Conservation (phyloP, 2,113 vertebrate species). For the Xenopus borealis region DNA sequence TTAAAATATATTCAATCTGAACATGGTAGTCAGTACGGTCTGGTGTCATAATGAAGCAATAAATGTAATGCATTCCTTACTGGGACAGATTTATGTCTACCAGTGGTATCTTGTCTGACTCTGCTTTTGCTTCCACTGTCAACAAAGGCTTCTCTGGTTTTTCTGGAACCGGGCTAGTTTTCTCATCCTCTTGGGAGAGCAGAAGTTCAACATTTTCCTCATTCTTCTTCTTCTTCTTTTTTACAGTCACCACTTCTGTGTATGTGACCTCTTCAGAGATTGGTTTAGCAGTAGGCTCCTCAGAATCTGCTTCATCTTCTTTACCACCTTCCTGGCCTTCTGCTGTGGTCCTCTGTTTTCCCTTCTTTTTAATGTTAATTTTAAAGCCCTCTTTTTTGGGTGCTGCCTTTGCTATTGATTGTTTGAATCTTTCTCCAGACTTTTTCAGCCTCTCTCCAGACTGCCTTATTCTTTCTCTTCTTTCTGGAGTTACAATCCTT, state of each 20-base stretch:
- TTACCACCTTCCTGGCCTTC: constrained; percentile 79
- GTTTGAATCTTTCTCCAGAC: constrained; percentile 83
- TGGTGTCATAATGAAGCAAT: too few species aligned
- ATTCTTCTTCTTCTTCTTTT: constrained; percentile 76
- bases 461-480: constrained; percentile 86
- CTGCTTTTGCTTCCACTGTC: constrained; percentile 56
- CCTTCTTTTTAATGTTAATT: constrained; percentile 79
- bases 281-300: constrained; percentile 64
- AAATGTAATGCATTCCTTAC: too few species aligned
- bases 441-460: constrained; percentile 84
- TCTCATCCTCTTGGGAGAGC: constrained; percentile 55
- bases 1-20: too few species aligned
- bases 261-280: constrained; percentile 72
- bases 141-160: constrained; percentile 60
- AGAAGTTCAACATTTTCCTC: constrained; percentile 58
- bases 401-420: constrained; percentile 84
- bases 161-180: constrained; percentile 23
- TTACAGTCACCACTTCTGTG: constrained; percentile 74
- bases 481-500: constrained; percentile 87
- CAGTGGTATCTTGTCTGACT: constrained; percentile 63
- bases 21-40: too few species aligned
- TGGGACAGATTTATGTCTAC: constrained; percentile 80
- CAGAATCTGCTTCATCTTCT: constrained; percentile 58
- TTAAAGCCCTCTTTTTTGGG: constrained; percentile 83
- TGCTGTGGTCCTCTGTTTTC: constrained; percentile 67